A percentile compares a stretch with the other conserved stretches of the same genome.
phyloP scores from a whole-genome alignment of 2,797 vertebrate genomes.

The Galagoides demidoff region DNA sequence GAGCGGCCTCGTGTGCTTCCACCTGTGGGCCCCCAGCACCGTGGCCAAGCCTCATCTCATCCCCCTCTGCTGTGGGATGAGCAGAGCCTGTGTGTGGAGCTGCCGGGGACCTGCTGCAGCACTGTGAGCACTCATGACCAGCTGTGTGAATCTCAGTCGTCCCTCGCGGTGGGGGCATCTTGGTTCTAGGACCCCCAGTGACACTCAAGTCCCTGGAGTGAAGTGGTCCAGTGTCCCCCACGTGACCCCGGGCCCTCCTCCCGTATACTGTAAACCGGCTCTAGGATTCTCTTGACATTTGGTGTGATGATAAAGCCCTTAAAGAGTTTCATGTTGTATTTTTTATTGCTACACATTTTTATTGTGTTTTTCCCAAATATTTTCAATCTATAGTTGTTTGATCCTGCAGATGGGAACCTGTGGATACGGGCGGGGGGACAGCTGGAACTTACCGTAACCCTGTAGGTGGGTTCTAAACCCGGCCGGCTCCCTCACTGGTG shows the following conservation, averaged over 20 bases:
- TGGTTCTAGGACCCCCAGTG: neutral
- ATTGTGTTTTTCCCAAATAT: neutral
- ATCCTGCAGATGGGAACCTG: neutral
- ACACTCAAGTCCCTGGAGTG: neutral
- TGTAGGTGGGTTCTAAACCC: neutral
- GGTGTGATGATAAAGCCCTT: neutral
- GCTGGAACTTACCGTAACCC: neutral
- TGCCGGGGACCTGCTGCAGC: fast-evolving
- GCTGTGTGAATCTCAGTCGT: fast-evolving
- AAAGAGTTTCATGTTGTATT: neutral
- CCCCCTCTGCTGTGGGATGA: neutral
- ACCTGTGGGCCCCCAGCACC: neutral
- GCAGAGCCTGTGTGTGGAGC: fast-evolving
- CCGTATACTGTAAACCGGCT: neutral
- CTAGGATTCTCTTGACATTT: neutral
- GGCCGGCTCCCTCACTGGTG: neutral
- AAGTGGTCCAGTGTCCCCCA: neutral
- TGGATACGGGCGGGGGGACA: too few species aligned
- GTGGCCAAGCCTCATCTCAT: fast-evolving
- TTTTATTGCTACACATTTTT: neutral
- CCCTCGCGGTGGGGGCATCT: fast-evolving
- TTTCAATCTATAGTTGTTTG: neutral
- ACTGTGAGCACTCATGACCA: fast-evolving
- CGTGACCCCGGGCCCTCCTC: neutral
- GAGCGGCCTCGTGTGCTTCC: neutral